phyloP scores from a whole-genome alignment of 2,797 vertebrate species.

The Pachyuromys duprasi region DNA sequence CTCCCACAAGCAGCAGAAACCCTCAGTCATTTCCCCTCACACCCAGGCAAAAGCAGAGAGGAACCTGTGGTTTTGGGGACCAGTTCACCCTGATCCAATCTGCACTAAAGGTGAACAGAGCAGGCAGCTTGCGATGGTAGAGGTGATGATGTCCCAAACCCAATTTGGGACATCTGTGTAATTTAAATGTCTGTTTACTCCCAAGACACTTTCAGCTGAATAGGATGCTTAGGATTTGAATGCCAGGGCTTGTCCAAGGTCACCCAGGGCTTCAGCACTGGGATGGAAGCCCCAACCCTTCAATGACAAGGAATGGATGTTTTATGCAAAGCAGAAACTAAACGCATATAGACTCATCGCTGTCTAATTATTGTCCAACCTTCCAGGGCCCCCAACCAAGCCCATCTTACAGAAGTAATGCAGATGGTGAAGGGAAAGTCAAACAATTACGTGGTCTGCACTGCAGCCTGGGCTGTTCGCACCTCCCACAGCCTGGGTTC shows the following conservation, averaged over 20 bases:
- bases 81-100: constrained; percentile 32
- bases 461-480: neutral
- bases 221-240: constrained; percentile 48
- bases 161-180: constrained; percentile 58
- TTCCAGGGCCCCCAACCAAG: neutral
- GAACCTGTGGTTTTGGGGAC: neutral
- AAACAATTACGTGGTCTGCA: neutral
- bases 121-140: constrained; percentile 13
- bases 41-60: neutral
- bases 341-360: neutral
- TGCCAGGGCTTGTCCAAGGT: neutral
- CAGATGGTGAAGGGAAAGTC: neutral
- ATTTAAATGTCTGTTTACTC: constrained; percentile 75
- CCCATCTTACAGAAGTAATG: neutral
- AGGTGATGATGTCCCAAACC: constrained; percentile 42
- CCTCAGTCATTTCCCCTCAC: neutral
- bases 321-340: constrained; percentile 23
- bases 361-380: neutral
- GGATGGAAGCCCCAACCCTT: neutral
- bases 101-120: constrained; percentile 13
- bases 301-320: neutral
- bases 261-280: neutral
- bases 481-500: neutral
- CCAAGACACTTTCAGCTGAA: constrained; percentile 59
- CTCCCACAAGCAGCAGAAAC: neutral